These are phyloP conservation scores for Ephestia elutella DNA, from an alignment of 1,140 invertebrate genomes.

Conservation along the genomic window DNA sequence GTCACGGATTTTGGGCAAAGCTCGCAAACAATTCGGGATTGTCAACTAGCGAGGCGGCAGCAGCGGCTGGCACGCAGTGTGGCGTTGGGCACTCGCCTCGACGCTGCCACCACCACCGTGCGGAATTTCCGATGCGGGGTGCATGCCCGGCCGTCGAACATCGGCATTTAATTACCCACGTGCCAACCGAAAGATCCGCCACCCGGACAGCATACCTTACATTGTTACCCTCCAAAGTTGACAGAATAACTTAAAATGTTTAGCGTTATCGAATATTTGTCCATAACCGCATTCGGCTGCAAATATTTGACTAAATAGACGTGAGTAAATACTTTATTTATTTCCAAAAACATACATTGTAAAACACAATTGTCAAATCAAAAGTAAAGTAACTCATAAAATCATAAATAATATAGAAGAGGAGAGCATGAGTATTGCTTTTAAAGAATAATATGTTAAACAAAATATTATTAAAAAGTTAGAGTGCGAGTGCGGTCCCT, in stretches of 20 bases:
- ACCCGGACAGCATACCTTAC: slow-evolving; percentile 46
- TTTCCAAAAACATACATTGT: no score
- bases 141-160: slow-evolving; percentile 39
- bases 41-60: slow-evolving; percentile 26
- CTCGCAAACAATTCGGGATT: slow-evolving; percentile 53
- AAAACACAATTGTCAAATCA: no score
- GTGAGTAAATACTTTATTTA: no score
- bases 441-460: slow-evolving; percentile 5
- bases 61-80: slow-evolving; percentile 37
- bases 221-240: slow-evolving; percentile 52
- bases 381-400: no score
- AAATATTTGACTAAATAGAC: not conserved
- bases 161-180: slow-evolving; percentile 71
- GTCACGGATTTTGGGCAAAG: slow-evolving; percentile 26
- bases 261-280: slow-evolving; percentile 18
- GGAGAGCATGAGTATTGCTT: no score
- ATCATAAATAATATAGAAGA: no score
- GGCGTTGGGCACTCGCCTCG: slow-evolving; percentile 34
- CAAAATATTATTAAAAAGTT: slow-evolving; percentile 23
- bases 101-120: no score
- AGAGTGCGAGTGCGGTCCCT: slow-evolving; percentile 51
- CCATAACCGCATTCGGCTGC: not conserved
- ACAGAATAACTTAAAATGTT: slow-evolving; percentile 51
- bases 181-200: slow-evolving; percentile 47
- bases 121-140: slow-evolving; percentile 56